Percentiles rank a stretch among this genome's conserved stretches.
Conservation (phyloP, 2,888 invertebrate species). For the Escarpia spicata region DNA sequence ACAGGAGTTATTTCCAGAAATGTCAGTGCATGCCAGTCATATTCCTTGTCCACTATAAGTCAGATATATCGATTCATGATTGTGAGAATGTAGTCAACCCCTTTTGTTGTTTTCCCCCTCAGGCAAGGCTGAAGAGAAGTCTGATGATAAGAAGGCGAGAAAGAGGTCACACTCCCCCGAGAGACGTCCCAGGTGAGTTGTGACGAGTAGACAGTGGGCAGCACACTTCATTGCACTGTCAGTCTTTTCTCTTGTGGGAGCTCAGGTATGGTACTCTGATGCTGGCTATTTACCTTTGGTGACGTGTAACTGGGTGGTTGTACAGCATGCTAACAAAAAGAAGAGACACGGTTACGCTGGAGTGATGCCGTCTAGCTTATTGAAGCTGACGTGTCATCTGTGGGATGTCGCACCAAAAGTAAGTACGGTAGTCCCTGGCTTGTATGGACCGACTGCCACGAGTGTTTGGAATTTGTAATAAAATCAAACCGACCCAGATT, state of each 20-base stretch:
- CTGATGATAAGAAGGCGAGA: background rate
- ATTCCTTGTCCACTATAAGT: no score
- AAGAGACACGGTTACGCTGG: background rate
- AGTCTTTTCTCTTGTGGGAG: background rate
- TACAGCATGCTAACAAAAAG: background rate
- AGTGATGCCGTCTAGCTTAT: background rate
- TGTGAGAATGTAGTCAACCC: background rate
- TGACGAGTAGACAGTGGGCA: background rate
- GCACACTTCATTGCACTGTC: background rate
- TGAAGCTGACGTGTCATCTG: background rate
- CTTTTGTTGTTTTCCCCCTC: background rate
- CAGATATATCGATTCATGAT: no score
- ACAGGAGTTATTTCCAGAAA: no score
- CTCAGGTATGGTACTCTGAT: background rate
- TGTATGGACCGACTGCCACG: background rate
- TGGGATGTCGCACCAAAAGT: background rate
- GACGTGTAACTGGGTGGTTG: background rate
- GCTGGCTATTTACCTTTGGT: background rate
- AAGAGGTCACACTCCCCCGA: background rate
- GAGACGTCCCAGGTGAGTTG: background rate
- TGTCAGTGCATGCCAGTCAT: no score
- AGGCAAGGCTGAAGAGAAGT: conserved; percentile 17
- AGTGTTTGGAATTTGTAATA: background rate
- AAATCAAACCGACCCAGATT: background rate
- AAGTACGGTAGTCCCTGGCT: background rate